Evolutionary conservation across 2,113 vertebrate species (phyloP).

Genomic region (Myotis davidii): DNA sequence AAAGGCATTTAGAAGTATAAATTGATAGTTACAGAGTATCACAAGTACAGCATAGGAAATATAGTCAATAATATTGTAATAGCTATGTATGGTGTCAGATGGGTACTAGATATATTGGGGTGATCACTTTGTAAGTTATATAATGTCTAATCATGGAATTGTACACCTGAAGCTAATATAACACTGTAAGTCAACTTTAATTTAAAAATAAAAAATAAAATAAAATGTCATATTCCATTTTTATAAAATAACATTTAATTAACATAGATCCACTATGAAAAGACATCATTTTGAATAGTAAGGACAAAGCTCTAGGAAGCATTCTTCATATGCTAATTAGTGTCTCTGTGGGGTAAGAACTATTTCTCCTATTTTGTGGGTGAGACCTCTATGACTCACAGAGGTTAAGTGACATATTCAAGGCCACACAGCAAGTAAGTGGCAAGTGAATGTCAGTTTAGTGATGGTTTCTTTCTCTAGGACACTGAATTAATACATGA

Average conservation of each 20-base stretch:
- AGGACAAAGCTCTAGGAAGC: background rate
- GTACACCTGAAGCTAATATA: background rate
- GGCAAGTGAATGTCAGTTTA: background rate
- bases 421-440: background rate
- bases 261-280: background rate
- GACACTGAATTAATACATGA: background rate
- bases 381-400: background rate
- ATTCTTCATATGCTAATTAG: background rate
- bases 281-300: background rate
- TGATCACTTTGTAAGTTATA: background rate
- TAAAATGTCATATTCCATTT: background rate
- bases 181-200: background rate
- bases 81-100: background rate
- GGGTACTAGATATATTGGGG: background rate
- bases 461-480: background rate
- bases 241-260: constrained; percentile 29
- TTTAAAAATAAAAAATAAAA: background rate
- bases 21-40: background rate
- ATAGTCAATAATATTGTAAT: background rate
- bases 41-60: background rate
- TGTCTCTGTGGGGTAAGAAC: background rate
- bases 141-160: background rate
- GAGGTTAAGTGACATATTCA: background rate
- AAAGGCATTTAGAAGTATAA: background rate
- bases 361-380: background rate